These are phyloP conservation scores for Philotrypesis tridentata DNA, from an alignment of 1,140 invertebrate species.

Conservation along the genomic window DNA sequence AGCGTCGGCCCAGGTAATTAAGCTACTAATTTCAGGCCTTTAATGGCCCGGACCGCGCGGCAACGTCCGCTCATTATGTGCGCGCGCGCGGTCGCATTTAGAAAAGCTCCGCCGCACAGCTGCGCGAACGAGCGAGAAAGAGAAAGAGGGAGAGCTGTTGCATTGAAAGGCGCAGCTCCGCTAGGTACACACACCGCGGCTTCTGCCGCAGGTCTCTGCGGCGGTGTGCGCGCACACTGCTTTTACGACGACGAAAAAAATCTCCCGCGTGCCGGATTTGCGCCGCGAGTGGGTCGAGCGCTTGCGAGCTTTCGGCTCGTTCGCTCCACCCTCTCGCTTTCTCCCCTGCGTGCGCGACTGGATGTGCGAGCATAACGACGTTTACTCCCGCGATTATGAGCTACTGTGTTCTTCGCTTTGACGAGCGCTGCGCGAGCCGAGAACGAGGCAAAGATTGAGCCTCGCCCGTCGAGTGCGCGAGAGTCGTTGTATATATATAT, in stretches of 20 bases:
- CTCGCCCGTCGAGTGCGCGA: neutral
- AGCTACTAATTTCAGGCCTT: conserved; percentile 27
- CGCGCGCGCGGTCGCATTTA: neutral
- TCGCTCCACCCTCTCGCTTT: no score
- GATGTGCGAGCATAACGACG: neutral
- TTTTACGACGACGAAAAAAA: neutral
- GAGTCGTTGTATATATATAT: neutral
- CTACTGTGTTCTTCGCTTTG: neutral
- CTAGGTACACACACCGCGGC: no score
- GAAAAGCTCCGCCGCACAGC: neutral
- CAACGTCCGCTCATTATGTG: neutral
- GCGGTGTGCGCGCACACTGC: no score
- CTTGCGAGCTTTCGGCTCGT: neutral
- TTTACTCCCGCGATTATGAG: neutral
- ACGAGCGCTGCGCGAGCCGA: neutral
- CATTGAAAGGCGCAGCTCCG: conserved; percentile 16
- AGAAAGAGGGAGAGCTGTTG: neutral
- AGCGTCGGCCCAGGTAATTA: conserved; percentile 23
- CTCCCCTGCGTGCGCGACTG: no score
- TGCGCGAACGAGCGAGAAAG: no score
- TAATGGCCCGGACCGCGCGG: neutral
- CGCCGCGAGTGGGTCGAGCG: neutral
- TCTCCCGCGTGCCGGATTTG: neutral
- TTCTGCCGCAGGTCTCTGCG: no score
- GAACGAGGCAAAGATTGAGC: neutral